Conservation (phyloP, 1,140 invertebrate genomes). For the Leptopilina boulardi region DNA sequence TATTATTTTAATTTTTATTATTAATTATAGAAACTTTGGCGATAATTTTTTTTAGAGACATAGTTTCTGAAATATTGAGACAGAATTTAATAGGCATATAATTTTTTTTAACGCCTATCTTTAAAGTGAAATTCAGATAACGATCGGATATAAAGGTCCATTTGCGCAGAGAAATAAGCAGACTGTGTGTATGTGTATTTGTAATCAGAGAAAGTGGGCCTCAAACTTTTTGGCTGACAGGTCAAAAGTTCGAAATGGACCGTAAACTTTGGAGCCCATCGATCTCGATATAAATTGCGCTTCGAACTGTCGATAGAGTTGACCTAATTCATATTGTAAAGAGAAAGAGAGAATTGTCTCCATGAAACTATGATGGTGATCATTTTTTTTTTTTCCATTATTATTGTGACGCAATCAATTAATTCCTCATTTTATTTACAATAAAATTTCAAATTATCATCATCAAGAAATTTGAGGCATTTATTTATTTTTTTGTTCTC, state of each 20-base stretch:
- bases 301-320: not conserved
- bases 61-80: conserved; percentile 12
- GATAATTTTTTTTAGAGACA: not conserved
- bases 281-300: conserved; percentile 1
- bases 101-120: conserved; percentile 2
- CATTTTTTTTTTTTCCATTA: too few relatives aligned
- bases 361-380: too few relatives aligned
- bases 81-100: not conserved
- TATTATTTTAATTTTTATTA: not conserved
- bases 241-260: conserved; percentile 39
- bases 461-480: too few relatives aligned
- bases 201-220: conserved; percentile 51
- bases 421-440: too few relatives aligned
- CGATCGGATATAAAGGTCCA: not conserved
- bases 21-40: not conserved
- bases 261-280: conserved; percentile 47
- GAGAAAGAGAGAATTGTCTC: not conserved
- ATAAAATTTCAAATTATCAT: too few relatives aligned
- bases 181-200: too few relatives aligned
- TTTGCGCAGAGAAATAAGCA: conserved; percentile 43
- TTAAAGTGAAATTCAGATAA: conserved; percentile 32
- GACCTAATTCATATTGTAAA: conserved; percentile 5
- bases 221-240: conserved; percentile 50
- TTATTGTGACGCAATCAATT: too few relatives aligned
- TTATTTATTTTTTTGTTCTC: too few relatives aligned